These are phyloP conservation scores for Stegodyphus dumicola DNA, from an alignment of 1,140 invertebrate species.

Conservation along the genomic window DNA sequence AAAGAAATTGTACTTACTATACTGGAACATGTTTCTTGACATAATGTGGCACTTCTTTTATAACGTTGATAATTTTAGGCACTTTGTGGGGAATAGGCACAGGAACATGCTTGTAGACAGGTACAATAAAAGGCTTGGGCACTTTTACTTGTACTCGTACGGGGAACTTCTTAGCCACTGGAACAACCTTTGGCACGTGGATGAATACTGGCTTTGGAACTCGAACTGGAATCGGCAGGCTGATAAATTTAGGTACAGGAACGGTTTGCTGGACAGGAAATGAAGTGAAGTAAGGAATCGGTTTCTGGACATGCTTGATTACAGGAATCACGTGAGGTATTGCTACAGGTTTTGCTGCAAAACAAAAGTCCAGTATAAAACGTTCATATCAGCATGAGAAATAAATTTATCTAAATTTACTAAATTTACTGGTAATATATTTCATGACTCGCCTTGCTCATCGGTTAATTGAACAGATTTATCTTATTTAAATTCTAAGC, in stretches of 20 bases:
- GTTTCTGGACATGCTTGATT: conserved; percentile 59
- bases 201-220: conserved; percentile 56
- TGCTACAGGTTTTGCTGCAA: conserved; percentile 39
- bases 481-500: too few species aligned
- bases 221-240: conserved; percentile 39
- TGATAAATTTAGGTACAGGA: conserved; percentile 53
- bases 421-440: too few species aligned
- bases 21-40: conserved; percentile 59
- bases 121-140: conserved; percentile 55
- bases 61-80: conserved; percentile 57
- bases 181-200: conserved; percentile 45
- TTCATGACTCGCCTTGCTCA: too few species aligned
- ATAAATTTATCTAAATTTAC: too few species aligned
- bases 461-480: too few species aligned
- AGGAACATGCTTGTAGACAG: conserved; percentile 58
- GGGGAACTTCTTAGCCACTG: conserved; percentile 50
- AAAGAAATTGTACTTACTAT: conserved; percentile 45
- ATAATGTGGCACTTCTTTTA: conserved; percentile 57
- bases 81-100: conserved; percentile 52
- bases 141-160: conserved; percentile 48
- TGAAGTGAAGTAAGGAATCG: conserved; percentile 43
- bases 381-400: too few species aligned
- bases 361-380: background rate
- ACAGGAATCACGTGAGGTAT: conserved; percentile 60
- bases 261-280: conserved; percentile 39